Evolutionary conservation across 2,113 vertebrate genomes (phyloP).

Genomic region (Corythornis vintsioides): DNA sequence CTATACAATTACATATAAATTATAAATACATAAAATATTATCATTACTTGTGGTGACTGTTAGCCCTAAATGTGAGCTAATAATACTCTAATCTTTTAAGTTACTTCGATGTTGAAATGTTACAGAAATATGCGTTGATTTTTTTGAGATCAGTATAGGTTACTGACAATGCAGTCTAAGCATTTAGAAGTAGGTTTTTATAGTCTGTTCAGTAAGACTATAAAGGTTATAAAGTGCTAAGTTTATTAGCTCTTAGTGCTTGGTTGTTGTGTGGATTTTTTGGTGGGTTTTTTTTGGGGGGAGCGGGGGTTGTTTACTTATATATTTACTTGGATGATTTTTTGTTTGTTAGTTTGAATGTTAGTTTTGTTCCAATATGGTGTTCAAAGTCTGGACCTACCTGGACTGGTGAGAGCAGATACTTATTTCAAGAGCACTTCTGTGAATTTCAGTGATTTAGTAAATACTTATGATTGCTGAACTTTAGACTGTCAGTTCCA

Average conservation of each 20-base stretch:
- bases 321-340: not conserved
- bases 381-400: not conserved
- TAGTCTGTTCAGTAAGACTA: not conserved
- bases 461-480: not conserved
- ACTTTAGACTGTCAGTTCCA: accelerated
- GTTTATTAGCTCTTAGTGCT: not conserved
- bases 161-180: not conserved
- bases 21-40: not conserved
- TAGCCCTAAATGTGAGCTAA: not conserved
- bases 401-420: not conserved
- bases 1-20: too few relatives aligned
- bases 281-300: not conserved
- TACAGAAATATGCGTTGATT: not conserved
- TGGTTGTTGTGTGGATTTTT: not conserved
- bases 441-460: not conserved
- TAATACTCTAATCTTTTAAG: not conserved
- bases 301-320: too few relatives aligned
- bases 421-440: not conserved
- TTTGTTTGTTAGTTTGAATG: not conserved
- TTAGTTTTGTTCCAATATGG: accelerated
- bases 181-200: not conserved
- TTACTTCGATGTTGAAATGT: not conserved
- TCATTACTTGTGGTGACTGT: not conserved
- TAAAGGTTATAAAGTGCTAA: not conserved
- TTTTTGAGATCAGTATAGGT: not conserved